Percentiles rank a stretch among this genome's conserved stretches.
Conservation (phyloP, 2,113 vertebrate species). For the Fukomys damarensis region DNA sequence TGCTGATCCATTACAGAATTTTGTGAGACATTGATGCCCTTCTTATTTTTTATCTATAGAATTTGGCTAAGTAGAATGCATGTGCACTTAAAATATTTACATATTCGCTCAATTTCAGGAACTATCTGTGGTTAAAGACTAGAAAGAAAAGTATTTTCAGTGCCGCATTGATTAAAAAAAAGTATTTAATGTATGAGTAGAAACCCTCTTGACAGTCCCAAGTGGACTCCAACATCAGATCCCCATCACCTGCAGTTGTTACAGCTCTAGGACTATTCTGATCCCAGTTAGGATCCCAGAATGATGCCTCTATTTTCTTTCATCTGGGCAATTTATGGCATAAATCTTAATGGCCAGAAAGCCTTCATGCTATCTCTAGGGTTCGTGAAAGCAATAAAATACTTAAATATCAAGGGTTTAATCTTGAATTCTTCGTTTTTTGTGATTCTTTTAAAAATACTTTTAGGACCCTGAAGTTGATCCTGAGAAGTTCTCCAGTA, state of each 20-base stretch:
- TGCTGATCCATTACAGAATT: not conserved
- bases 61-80: not conserved
- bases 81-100: not conserved
- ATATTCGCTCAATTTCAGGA: not conserved
- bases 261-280: not conserved
- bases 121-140: not conserved
- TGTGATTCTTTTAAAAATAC: slow-evolving; percentile 48
- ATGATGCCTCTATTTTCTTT: not conserved
- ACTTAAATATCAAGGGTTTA: slow-evolving; percentile 20
- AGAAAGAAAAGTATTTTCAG: not conserved
- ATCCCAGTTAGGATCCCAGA: not conserved
- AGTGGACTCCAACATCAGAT: not conserved
- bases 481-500: slow-evolving; percentile 91
- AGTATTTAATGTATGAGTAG: not conserved
- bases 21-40: not conserved
- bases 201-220: not conserved
- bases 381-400: not conserved
- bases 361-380: not conserved
- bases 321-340: not conserved
- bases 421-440: slow-evolving; percentile 40
- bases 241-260: not conserved
- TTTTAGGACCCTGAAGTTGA: slow-evolving; percentile 90
- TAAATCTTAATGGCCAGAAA: not conserved
- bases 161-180: not conserved
- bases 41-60: slow-evolving; percentile 36